phyloP scores from a whole-genome alignment of 2,888 invertebrate species.

The Tortricodes alternella region DNA sequence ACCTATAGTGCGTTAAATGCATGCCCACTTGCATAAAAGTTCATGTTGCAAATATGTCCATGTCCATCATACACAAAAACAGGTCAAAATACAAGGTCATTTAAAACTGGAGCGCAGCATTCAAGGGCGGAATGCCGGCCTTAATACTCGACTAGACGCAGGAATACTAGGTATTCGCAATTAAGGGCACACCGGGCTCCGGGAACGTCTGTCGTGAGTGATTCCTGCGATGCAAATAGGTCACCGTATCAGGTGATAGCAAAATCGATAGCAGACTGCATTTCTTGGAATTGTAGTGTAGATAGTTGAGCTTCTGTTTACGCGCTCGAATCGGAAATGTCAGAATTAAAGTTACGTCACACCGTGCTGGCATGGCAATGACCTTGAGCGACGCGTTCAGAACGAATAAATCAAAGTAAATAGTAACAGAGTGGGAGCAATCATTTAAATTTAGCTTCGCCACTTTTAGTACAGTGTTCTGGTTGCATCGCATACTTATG shows the following conservation, averaged over 20 bases:
- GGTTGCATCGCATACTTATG: no score
- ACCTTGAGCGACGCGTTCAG: conserved; percentile 13
- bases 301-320: not conserved
- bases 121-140: conserved; percentile 13
- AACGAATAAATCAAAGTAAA: conserved; percentile 17
- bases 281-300: not conserved
- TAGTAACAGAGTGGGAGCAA: not conserved
- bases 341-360: conserved; percentile 10
- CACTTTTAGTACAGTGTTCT: not conserved
- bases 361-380: conserved; percentile 7
- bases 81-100: conserved; percentile 20
- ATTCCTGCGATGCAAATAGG: conserved; percentile 6
- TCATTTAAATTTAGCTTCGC: conserved; percentile 5
- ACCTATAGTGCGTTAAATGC: not conserved
- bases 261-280: not conserved
- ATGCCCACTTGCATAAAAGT: not conserved
- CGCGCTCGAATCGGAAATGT: not conserved
- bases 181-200: not conserved
- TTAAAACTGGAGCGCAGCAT: conserved; percentile 13
- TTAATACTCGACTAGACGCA: conserved; percentile 10
- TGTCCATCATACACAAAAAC: no score
- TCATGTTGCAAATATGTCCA: not conserved
- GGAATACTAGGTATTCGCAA: not conserved
- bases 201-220: conserved; percentile 5
- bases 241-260: not conserved